These are phyloP conservation scores for Calephelis virginiensis DNA, from an alignment of 1,140 invertebrate species.

Conservation along the genomic window DNA sequence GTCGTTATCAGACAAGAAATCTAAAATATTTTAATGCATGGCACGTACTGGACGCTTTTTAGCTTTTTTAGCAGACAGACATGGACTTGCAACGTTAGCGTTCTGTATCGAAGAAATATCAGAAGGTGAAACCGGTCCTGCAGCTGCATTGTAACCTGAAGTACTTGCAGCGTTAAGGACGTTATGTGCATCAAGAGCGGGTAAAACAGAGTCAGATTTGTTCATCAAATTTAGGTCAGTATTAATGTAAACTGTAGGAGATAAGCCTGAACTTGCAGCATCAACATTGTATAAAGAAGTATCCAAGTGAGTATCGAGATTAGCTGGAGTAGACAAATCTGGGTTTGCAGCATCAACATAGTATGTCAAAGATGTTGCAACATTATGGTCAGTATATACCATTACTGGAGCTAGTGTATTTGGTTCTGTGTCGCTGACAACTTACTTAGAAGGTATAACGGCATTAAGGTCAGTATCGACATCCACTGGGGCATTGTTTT, in stretches of 20 bases:
- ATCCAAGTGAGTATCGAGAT: constrained; percentile 1
- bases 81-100: no score
- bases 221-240: constrained; percentile 1
- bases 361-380: not conserved
- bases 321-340: constrained; percentile 1
- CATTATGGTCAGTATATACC: not conserved
- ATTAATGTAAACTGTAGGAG: not conserved
- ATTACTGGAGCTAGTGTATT: no score
- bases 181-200: constrained; percentile 5
- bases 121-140: not conserved
- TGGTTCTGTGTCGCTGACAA: not conserved
- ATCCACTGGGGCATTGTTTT: constrained; percentile 1
- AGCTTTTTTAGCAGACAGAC: no score
- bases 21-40: no score
- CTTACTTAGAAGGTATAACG: not conserved
- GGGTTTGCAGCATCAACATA: not conserved
- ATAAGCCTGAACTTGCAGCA: constrained; percentile 2
- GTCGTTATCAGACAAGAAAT: no score
- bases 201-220: not conserved
- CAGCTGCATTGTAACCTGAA: constrained; percentile 1
- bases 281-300: constrained; percentile 1
- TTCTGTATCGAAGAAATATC: no score
- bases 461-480: constrained; percentile 5
- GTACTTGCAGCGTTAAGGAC: constrained; percentile 2
- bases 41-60: no score